Percentiles rank a stretch among this genome's conserved stretches.
Evolutionary conservation across 2,113 vertebrate genomes (phyloP).

Genomic region (Malurus elegans): DNA sequence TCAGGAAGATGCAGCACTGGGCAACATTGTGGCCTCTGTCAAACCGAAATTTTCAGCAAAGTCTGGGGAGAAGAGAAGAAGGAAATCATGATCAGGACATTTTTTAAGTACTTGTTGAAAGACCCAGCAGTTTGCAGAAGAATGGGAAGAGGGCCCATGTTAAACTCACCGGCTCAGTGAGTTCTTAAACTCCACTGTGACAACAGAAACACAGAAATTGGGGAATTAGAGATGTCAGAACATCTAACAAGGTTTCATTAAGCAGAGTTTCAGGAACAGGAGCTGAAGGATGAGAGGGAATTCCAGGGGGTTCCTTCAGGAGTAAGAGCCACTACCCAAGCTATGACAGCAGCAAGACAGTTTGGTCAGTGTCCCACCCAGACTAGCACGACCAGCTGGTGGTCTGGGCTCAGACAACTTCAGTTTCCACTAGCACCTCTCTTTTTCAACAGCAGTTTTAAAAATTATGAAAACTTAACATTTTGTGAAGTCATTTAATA

Average conservation of each 20-base stretch:
- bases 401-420: background rate
- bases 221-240: background rate
- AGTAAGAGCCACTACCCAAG: background rate
- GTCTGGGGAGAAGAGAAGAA: background rate
- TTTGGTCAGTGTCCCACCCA: background rate
- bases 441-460: constrained; percentile 40
- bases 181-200: background rate
- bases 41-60: background rate
- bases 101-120: background rate
- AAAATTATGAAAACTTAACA: constrained; percentile 16
- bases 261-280: background rate
- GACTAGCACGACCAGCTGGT: background rate
- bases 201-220: background rate
- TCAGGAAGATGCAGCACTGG: background rate
- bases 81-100: background rate
- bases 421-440: background rate
- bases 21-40: background rate
- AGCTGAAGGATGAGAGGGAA: background rate
- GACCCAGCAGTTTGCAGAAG: background rate
- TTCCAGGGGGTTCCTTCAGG: background rate
- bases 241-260: background rate
- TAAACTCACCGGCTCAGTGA: background rate
- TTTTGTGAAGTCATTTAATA: constrained; percentile 40
- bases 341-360: background rate
- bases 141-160: background rate